A percentile compares a stretch with the other conserved stretches of the same genome.
These are phyloP conservation scores for Schlechtendalia chinensis DNA, from an alignment of 1,140 invertebrate genomes.

Conservation along the genomic window DNA sequence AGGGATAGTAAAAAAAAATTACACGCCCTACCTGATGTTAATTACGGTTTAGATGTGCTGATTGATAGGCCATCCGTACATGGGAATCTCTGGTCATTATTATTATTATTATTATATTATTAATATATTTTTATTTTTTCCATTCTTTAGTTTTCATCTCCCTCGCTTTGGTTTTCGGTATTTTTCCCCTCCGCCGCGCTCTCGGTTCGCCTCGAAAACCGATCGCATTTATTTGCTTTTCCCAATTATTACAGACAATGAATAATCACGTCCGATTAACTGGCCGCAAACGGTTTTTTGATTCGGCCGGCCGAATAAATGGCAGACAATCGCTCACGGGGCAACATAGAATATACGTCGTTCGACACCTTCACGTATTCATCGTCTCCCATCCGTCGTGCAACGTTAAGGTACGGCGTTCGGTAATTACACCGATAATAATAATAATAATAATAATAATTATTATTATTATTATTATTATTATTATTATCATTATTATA, in stretches of 20 bases:
- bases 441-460: conserved; percentile 45
- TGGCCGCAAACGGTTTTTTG: conserved; percentile 37
- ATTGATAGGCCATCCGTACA: conserved; percentile 47
- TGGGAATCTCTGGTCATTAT: conserved; percentile 45
- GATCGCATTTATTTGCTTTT: conserved; percentile 50
- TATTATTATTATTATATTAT: conserved; percentile 20
- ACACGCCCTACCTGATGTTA: conserved; percentile 42
- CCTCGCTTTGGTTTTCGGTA: not conserved
- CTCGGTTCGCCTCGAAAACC: conserved; percentile 14
- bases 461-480: too few relatives aligned
- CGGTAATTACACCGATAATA: conserved; percentile 26
- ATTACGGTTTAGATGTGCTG: conserved; percentile 44
- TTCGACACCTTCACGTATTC: conserved; percentile 40
- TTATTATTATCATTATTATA: too few relatives aligned
- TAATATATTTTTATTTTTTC: not conserved
- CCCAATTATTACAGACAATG: conserved; percentile 50
- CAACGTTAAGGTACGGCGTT: not conserved
- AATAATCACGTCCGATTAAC: conserved; percentile 46
- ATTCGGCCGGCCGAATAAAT: conserved; percentile 43
- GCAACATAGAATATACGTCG: conserved; percentile 13
- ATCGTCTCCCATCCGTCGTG: conserved; percentile 19
- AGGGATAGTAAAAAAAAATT: conserved; percentile 13
- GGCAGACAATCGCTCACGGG: conserved; percentile 41
- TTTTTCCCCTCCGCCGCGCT: not conserved
- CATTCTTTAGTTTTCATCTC: not conserved